These are phyloP conservation scores for Phortica variegata DNA, from an alignment of 1,140 invertebrate genomes.

Conservation along the genomic window DNA sequence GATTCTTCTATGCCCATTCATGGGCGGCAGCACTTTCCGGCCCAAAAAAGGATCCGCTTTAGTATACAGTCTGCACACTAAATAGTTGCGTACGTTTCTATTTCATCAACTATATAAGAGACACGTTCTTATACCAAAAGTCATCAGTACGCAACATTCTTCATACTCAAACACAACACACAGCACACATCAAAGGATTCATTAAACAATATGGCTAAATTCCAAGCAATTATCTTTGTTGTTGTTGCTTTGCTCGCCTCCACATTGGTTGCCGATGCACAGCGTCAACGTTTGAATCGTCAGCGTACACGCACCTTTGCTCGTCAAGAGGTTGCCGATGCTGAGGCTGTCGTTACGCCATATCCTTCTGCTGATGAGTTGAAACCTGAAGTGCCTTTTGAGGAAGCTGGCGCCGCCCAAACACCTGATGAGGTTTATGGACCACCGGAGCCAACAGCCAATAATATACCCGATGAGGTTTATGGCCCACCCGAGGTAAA, in stretches of 20 bases:
- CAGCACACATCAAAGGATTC: no score
- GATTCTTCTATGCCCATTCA: slow-evolving; percentile 24
- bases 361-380: slow-evolving; percentile 49
- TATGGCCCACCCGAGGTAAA: slow-evolving; percentile 45
- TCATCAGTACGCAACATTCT: no score
- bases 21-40: slow-evolving; percentile 2
- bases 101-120: slow-evolving; percentile 21
- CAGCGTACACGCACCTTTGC: slow-evolving; percentile 38
- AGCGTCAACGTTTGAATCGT: slow-evolving; percentile 29
- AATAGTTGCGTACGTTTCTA: no score
- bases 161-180: neutral
- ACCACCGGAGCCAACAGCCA: slow-evolving; percentile 38
- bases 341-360: slow-evolving; percentile 39
- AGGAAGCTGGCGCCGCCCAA: slow-evolving; percentile 37
- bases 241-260: slow-evolving; percentile 25
- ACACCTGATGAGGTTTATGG: slow-evolving; percentile 47
- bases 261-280: slow-evolving; percentile 12
- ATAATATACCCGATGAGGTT: slow-evolving; percentile 41
- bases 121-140: slow-evolving; percentile 2
- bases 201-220: slow-evolving; percentile 28
- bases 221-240: slow-evolving; percentile 29
- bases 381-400: slow-evolving; percentile 48
- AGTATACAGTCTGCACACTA: no score
- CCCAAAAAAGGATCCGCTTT: no score
- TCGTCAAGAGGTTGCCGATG: slow-evolving; percentile 38